A percentile compares a stretch with the other conserved stretches of the same genome.
These are phyloP conservation scores for Rhinopithecus roxellana DNA, from an alignment of 2,113 vertebrate genomes.

Conservation along the genomic window DNA sequence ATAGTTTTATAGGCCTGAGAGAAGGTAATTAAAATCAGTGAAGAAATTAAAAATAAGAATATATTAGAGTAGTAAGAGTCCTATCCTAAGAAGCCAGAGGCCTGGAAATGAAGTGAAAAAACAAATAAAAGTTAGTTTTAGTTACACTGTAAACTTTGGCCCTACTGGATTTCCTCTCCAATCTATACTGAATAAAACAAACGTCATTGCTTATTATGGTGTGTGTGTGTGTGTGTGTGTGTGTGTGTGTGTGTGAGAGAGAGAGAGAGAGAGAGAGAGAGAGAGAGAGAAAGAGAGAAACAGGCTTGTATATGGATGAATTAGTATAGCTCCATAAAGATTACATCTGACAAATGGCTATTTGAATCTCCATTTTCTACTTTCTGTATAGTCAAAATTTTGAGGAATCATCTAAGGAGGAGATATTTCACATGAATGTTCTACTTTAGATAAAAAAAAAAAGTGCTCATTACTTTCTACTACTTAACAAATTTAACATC, in stretches of 20 bases:
- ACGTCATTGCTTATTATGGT: background rate
- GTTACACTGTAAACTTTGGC: background rate
- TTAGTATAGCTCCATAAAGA: background rate
- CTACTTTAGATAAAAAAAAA: background rate
- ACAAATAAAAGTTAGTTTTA: background rate
- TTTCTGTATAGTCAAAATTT: background rate
- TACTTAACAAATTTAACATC: background rate
- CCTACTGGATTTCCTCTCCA: background rate
- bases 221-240: background rate
- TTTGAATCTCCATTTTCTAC: background rate
- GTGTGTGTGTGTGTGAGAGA: background rate
- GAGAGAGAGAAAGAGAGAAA: background rate
- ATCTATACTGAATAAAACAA: background rate
- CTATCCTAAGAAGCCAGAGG: constrained; percentile 6
- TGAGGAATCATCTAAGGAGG: background rate
- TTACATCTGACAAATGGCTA: background rate
- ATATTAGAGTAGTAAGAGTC: background rate
- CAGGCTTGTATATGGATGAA: background rate
- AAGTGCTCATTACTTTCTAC: background rate
- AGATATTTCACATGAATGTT: background rate
- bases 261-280: background rate
- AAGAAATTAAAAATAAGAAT: constrained; percentile 56
- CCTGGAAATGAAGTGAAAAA: background rate
- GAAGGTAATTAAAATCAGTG: constrained; percentile 48
- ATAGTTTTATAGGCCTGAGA: background rate